phyloP scores from a whole-genome alignment of 2,113 vertebrate species.

The Illadopsis cleaveri region DNA sequence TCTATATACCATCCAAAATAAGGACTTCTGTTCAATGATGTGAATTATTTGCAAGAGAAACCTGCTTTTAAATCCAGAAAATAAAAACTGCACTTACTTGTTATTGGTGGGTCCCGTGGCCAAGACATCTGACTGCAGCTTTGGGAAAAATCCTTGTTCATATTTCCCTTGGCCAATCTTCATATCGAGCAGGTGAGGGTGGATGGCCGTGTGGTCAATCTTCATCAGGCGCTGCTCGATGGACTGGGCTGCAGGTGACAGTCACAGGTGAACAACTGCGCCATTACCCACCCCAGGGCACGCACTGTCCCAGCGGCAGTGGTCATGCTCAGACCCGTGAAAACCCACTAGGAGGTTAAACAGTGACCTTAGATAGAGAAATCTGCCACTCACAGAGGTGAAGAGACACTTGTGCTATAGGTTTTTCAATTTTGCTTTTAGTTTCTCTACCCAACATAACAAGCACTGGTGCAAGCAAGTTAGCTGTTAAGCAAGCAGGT shows the following conservation, averaged over 20 bases:
- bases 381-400: background rate
- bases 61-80: background rate
- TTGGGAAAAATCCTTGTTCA: constrained; percentile 93
- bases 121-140: constrained; percentile 91
- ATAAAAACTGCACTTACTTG: constrained; percentile 82
- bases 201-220: constrained; percentile 95
- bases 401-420: background rate
- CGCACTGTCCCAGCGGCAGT: fast-evolving
- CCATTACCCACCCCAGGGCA: fast-evolving
- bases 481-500: constrained; percentile 1
- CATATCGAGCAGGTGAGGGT: constrained; percentile 97
- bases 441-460: background rate
- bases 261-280: background rate
- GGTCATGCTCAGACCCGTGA: background rate
- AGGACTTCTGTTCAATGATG: background rate
- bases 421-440: background rate
- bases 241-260: constrained; percentile 81
- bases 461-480: background rate
- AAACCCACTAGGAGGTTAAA: background rate
- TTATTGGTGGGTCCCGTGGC: constrained; percentile 86
- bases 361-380: background rate
- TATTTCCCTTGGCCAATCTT: constrained; percentile 97
- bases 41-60: background rate
- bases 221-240: constrained; percentile 90
- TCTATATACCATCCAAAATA: background rate